These are phyloP conservation scores for Perithous albicinctus DNA, from an alignment of 2,888 invertebrate genomes.

Conservation along the genomic window DNA sequence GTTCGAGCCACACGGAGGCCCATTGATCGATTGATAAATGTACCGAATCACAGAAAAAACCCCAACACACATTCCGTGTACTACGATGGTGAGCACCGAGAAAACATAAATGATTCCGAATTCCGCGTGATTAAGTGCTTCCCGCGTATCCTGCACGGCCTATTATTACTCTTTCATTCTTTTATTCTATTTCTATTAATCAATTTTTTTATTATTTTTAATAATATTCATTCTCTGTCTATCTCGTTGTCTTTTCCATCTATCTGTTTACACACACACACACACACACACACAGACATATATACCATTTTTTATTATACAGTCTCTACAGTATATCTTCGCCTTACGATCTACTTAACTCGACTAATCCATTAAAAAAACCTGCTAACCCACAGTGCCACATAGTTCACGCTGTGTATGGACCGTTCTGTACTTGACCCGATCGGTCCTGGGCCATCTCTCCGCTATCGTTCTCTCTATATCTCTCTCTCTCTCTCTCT, in stretches of 20 bases:
- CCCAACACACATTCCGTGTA: conserved; percentile 71
- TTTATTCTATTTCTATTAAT: conserved; percentile 58
- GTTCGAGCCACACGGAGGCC: conserved; percentile 84
- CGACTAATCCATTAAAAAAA: conserved; percentile 71
- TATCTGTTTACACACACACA: conserved; percentile 55
- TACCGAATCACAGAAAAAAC: conserved; percentile 74
- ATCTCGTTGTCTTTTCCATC: conserved; percentile 46
- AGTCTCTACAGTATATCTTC: conserved; percentile 60
- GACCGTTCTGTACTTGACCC: conserved; percentile 30
- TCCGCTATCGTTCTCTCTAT: conserved; percentile 23
- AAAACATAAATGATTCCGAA: conserved; percentile 74
- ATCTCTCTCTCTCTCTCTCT: conserved; percentile 56
- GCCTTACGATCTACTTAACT: conserved; percentile 62
- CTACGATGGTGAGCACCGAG: conserved; percentile 84
- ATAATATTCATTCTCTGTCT: conserved; percentile 38
- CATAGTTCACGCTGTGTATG: conserved; percentile 34
- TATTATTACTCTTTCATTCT: conserved; percentile 66
- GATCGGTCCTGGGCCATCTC: conserved; percentile 51
- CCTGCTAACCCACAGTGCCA: conserved; percentile 64
- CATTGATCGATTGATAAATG: conserved; percentile 75
- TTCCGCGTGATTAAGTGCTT: conserved; percentile 77
- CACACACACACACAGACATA: conserved; percentile 51
- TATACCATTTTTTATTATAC: conserved; percentile 46
- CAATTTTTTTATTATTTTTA: conserved; percentile 61
- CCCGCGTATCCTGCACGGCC: conserved; percentile 72